Evolutionary conservation across 2,888 invertebrate species (phyloP).

Genomic region (Diaphora mendica): DNA sequence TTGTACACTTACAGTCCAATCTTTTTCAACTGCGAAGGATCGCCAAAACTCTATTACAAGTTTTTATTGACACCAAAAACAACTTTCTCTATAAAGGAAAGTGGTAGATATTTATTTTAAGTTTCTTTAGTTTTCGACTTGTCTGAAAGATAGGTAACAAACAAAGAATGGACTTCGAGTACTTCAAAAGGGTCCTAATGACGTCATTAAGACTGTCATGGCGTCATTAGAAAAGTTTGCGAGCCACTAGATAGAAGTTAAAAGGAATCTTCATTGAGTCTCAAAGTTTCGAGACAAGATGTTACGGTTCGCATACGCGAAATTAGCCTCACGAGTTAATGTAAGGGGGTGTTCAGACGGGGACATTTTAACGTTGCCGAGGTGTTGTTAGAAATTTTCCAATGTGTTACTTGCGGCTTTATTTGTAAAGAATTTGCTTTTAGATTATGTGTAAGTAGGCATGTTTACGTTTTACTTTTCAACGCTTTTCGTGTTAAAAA

Average conservation of each 20-base stretch:
- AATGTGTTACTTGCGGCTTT: constrained; percentile 13
- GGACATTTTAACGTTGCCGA: constrained; percentile 30
- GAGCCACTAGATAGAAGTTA: constrained; percentile 36
- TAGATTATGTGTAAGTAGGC: constrained; percentile 8
- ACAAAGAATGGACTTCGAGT: not conserved
- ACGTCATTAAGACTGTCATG: constrained; percentile 34
- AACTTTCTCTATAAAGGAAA: not conserved
- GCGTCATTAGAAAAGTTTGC: constrained; percentile 42
- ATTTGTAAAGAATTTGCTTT: constrained; percentile 13
- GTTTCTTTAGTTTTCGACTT: not conserved
- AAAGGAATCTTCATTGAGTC: constrained; percentile 26
- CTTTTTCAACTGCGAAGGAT: not conserved
- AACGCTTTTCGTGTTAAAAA: constrained; percentile 5
- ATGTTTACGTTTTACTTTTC: constrained; percentile 10
- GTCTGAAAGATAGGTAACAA: not conserved
- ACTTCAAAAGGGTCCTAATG: constrained; percentile 26
- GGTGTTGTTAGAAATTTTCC: constrained; percentile 36
- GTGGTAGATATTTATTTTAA: not conserved
- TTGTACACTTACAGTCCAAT: not conserved
- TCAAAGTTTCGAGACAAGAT: constrained; percentile 38
- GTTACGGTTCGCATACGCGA: constrained; percentile 38
- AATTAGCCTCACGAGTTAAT: constrained; percentile 33
- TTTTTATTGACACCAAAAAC: not conserved
- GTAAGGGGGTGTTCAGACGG: constrained; percentile 26
- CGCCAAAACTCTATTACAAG: not conserved